Base-by-base conservation (phyloP, 2,113 vertebrate genomes). In the Bostrychus sinensis region DNA sequence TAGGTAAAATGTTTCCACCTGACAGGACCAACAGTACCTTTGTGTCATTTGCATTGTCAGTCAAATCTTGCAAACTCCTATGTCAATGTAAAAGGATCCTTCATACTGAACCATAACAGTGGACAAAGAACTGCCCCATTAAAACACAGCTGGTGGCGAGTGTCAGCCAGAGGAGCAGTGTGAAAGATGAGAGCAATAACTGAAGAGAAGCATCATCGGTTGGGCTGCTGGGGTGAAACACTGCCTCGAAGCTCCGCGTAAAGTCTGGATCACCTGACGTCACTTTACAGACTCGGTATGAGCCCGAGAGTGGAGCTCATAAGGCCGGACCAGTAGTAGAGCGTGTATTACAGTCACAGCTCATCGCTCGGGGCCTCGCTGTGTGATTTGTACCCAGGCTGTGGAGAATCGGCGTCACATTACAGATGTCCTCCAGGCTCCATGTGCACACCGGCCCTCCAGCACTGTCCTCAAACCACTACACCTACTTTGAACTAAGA, bases 131-230 rank as follows among this genome's bases (percentile, higher is more conserved):
- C 20, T 77, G 72, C 61, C 25, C 61, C 57, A 22, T 89, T 85
- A 83, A 83, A 86, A 80, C 75, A 25, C 56, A 65, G 69, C 85
- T 86, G 60, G 80, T 88, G 86, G 88, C 81, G 16, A 80, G 75
- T 89, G 86, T 86, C 86, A 78, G 67, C 17, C 14, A 60, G 66
- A 30, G 56, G 65, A 28, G 72, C 43, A 5, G 54, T 39, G 73
- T 86, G 86, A 90, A 78, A 78, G 70, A 90, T 82, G 88, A 82
- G 72, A 46, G 77, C 68, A 88, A 90, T 88, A 86, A 85, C 66
- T 54, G 66, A 65, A 63, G 72, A 78, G 75, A 65, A 77, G 57
- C 69, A 53, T 75, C 73, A 51, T 53, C 20, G n/a, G 71, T 37
- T 22, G 0, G 32, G n/a, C 66, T 65, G 64, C 14, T 3, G 68